A percentile compares a stretch with the other conserved stretches of the same genome.
Evolutionary conservation across 2,888 invertebrate genomes (phyloP).

Genomic region (Myathropa florea): DNA sequence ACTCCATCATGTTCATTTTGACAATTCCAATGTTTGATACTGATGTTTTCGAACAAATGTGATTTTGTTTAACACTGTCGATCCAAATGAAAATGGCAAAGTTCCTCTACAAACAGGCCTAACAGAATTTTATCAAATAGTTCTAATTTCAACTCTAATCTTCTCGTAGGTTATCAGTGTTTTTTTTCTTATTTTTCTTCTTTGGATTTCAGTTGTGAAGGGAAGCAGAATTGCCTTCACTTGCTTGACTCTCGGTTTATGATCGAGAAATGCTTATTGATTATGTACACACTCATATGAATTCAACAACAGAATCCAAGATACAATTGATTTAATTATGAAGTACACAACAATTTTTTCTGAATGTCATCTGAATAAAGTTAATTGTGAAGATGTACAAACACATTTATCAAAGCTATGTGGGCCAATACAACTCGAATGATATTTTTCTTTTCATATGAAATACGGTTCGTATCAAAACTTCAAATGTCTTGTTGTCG

Average conservation of each 20-base stretch:
- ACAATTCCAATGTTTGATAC: background rate
- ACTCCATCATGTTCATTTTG: background rate
- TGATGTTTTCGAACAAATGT: background rate
- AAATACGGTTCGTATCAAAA: no score
- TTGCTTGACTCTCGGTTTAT: background rate
- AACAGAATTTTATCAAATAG: no score
- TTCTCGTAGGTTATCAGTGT: background rate
- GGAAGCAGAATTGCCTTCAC: background rate
- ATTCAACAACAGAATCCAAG: background rate
- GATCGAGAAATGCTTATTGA: background rate
- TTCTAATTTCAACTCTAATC: background rate
- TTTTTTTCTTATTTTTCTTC: background rate
- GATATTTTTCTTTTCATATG: background rate
- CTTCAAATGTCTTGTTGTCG: no score
- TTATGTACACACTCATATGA: background rate
- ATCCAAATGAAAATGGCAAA: background rate
- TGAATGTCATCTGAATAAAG: background rate
- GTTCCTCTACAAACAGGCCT: background rate
- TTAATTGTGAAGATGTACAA: background rate
- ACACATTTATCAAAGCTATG: background rate
- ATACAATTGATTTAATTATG: background rate
- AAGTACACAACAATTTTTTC: background rate
- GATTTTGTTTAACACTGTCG: slow-evolving; percentile 12
- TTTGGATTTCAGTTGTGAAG: background rate
- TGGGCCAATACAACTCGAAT: no score